These are phyloP conservation scores for Mastomys natalensis DNA, from an alignment of 2,113 vertebrate genomes.

Conservation along the genomic window DNA sequence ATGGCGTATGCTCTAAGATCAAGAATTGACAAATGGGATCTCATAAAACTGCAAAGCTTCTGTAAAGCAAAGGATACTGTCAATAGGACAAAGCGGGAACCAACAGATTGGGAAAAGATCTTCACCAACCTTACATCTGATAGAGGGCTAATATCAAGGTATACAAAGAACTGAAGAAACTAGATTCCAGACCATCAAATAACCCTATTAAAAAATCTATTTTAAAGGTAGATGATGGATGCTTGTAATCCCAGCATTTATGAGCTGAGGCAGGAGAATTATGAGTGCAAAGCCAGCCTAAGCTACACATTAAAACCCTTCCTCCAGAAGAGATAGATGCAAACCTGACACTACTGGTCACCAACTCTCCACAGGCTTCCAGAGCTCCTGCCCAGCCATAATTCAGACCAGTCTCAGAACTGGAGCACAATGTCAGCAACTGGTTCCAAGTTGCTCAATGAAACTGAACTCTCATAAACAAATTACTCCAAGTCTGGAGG, in stretches of 20 bases:
- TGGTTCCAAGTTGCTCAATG: constrained; percentile 34
- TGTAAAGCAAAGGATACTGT: no score
- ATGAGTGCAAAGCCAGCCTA: neutral
- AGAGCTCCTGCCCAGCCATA: neutral
- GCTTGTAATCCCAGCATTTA: neutral
- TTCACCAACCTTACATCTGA: no score
- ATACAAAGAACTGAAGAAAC: no score
- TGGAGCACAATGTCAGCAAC: neutral
- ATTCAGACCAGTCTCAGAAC: constrained; percentile 16
- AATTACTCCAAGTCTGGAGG: constrained; percentile 16
- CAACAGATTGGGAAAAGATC: no score
- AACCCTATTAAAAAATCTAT: neutral
- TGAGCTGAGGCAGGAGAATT: neutral
- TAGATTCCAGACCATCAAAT: no score
- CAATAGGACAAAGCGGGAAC: no score
- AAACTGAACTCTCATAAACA: constrained; percentile 2
- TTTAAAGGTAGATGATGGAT: neutral
- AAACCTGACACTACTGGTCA: neutral
- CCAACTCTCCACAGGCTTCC: neutral
- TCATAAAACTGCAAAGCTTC: no score
- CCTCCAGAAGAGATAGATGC: neutral
- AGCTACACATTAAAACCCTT: neutral
- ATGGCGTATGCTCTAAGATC: no score
- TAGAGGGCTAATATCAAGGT: no score
- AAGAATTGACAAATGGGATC: no score